Evolutionary conservation across 2,797 vertebrate species (phyloP).

Genomic region (Takifugu ocellatus): DNA sequence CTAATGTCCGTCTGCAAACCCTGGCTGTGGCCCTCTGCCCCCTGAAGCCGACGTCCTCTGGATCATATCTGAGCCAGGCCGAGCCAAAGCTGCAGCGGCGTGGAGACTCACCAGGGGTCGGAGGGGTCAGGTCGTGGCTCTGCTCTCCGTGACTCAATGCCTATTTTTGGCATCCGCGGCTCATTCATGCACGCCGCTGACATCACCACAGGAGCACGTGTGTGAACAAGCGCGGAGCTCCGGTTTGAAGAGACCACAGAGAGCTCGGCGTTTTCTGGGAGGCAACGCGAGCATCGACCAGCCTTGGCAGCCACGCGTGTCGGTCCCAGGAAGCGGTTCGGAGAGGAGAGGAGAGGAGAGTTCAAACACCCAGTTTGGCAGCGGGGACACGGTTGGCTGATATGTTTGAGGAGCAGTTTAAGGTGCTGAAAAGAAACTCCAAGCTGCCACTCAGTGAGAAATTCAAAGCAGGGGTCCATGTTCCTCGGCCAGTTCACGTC

Average conservation of each 20-base stretch:
- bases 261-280: background rate
- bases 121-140: conserved; percentile 32
- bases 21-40: conserved; percentile 75
- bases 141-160: conserved; percentile 36
- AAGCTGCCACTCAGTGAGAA: too few species aligned
- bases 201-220: conserved; percentile 50
- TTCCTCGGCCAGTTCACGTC: too few species aligned
- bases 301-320: conserved; percentile 2
- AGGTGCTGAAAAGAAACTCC: too few species aligned
- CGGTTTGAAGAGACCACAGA: conserved; percentile 10
- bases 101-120: conserved; percentile 23
- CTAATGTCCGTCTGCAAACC: conserved; percentile 86
- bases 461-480: too few species aligned
- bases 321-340: background rate
- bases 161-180: conserved; percentile 53
- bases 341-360: too few species aligned
- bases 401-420: too few species aligned
- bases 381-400: too few species aligned
- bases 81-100: conserved; percentile 27
- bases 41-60: conserved; percentile 70
- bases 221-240: conserved; percentile 38
- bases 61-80: conserved; percentile 68
- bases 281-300: conserved; percentile 10
- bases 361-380: too few species aligned
- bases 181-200: conserved; percentile 62